Evolutionary conservation across 2,888 invertebrate species (phyloP).

Genomic region (Abrostola triplasia): DNA sequence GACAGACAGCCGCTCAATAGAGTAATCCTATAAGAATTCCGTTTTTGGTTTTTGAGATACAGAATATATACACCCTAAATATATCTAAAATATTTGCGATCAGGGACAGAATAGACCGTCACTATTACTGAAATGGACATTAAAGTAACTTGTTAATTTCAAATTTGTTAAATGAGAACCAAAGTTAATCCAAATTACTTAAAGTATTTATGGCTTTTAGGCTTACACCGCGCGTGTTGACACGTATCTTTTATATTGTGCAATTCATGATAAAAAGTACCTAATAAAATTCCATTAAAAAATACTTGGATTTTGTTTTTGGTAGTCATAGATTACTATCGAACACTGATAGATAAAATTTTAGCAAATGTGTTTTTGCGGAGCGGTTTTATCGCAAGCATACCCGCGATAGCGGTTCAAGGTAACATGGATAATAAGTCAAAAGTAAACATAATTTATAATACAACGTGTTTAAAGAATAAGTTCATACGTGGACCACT

Average conservation of each 20-base stretch:
- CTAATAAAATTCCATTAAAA: too few relatives aligned
- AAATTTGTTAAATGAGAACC: too few relatives aligned
- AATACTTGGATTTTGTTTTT: not conserved
- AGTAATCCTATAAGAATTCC: too few relatives aligned
- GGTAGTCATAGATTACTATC: conserved; percentile 24
- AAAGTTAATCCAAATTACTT: too few relatives aligned
- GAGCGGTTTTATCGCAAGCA: conserved; percentile 32
- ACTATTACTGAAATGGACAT: too few relatives aligned
- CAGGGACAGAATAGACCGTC: too few relatives aligned
- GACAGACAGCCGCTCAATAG: not conserved
- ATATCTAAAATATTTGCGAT: too few relatives aligned
- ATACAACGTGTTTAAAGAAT: not conserved
- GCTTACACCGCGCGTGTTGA: too few relatives aligned
- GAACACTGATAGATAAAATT: not conserved
- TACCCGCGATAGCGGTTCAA: conserved; percentile 44
- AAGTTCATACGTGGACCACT: not conserved
- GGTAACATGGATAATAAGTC: conserved; percentile 37
- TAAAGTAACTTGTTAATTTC: too few relatives aligned
- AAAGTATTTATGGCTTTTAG: too few relatives aligned
- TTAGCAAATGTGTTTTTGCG: conserved; percentile 32
- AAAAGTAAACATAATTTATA: conserved; percentile 10
- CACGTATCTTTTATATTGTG: too few relatives aligned
- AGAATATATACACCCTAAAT: not conserved
- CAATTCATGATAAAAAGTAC: too few relatives aligned
- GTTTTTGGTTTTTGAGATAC: not conserved